A percentile compares a stretch with the other conserved stretches of the same genome.
Evolutionary conservation across 1,140 invertebrate genomes (phyloP).

Genomic region (Trichogramma pretiosum): DNA sequence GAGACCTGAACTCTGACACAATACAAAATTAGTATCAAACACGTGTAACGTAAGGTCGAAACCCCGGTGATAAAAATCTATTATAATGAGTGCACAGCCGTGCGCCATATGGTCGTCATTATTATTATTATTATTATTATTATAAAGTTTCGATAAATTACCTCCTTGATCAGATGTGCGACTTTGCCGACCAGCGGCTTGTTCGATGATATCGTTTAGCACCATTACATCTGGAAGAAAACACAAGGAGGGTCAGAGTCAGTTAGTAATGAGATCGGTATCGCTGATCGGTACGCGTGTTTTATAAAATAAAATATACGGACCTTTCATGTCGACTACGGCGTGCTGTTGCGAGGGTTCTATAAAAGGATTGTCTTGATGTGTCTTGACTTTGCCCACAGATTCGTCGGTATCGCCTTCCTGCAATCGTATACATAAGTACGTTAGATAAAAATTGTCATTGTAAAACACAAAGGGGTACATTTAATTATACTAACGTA

Average conservation of each 20-base stretch:
- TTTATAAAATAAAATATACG: slow-evolving; percentile 10
- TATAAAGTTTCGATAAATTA: slow-evolving; percentile 52
- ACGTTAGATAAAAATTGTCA: neutral
- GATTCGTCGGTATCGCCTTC: slow-evolving; percentile 70
- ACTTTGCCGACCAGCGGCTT: slow-evolving; percentile 80
- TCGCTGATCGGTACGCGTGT: too few relatives aligned
- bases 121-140: too few relatives aligned
- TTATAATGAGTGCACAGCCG: too few relatives aligned
- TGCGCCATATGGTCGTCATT: too few relatives aligned
- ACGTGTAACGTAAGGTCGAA: too few relatives aligned
- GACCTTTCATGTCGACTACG: slow-evolving; percentile 91
- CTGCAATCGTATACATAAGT: slow-evolving; percentile 37
- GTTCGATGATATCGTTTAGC: slow-evolving; percentile 93
- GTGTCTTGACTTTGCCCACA: slow-evolving; percentile 75
- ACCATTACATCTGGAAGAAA: slow-evolving; percentile 91
- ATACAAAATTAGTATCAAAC: too few relatives aligned
- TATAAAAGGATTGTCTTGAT: slow-evolving; percentile 84
- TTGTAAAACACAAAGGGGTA: neutral
- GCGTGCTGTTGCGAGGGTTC: slow-evolving; percentile 78
- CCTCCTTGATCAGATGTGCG: slow-evolving; percentile 78
- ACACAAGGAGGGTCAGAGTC: too few relatives aligned
- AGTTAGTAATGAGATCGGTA: too few relatives aligned
- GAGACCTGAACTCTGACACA: too few relatives aligned
- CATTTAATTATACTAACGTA: slow-evolving; percentile 52
- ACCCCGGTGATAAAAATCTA: too few relatives aligned